Conservation (phyloP, 2,888 invertebrate species). For the Encarsia formosa region DNA sequence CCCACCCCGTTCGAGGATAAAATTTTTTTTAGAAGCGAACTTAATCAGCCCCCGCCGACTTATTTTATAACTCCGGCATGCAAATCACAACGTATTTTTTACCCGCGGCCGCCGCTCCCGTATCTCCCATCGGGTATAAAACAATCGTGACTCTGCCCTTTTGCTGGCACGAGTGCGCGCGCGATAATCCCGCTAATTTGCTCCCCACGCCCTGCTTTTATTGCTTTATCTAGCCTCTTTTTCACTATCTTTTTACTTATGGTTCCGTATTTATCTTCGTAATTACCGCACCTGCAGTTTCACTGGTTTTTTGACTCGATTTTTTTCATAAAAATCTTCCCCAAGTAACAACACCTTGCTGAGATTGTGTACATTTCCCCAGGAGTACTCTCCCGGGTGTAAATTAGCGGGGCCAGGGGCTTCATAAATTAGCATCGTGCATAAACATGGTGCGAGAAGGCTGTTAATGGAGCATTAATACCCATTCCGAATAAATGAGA, state of each 20-base stretch:
- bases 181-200: slow-evolving; percentile 23
- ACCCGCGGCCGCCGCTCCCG: not conserved
- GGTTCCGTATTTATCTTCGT: too few relatives aligned
- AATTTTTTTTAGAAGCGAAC: too few relatives aligned
- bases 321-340: too few relatives aligned
- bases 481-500: slow-evolving; percentile 30
- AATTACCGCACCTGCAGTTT: too few relatives aligned
- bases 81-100: too few relatives aligned
- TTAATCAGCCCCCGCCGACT: too few relatives aligned
- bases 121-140: slow-evolving; percentile 18
- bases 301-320: too few relatives aligned
- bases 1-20: too few relatives aligned
- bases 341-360: too few relatives aligned
- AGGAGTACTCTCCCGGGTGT: not conserved
- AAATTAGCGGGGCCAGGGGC: slow-evolving; percentile 1
- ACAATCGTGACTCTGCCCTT: slow-evolving; percentile 13
- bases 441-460: slow-evolving; percentile 30
- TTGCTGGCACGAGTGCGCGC: not conserved
- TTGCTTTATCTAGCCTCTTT: not conserved
- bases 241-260: not conserved
- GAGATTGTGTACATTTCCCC: too few relatives aligned
- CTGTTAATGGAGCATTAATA: slow-evolving; percentile 28
- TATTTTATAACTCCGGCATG: too few relatives aligned
- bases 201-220: not conserved
- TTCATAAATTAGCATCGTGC: slow-evolving; percentile 1